These are phyloP conservation scores for Mythimna ferrago DNA, from an alignment of 2,888 invertebrate species.

Conservation along the genomic window DNA sequence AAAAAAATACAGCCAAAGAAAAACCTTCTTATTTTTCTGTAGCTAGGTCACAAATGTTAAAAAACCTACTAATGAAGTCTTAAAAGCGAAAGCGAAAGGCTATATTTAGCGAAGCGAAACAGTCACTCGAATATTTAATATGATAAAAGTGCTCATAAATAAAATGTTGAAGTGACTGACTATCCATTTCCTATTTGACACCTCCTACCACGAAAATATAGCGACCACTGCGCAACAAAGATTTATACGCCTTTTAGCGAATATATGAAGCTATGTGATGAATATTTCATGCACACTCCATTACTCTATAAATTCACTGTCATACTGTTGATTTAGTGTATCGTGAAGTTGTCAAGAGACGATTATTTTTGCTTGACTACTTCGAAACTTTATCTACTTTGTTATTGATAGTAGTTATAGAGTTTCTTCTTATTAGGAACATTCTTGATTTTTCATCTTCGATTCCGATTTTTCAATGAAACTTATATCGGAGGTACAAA, in stretches of 20 bases:
- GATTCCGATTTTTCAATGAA: too few species aligned
- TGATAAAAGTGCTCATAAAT: slow-evolving; percentile 46
- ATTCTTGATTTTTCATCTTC: too few species aligned
- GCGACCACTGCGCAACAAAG: slow-evolving; percentile 31
- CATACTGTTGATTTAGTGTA: slow-evolving; percentile 34
- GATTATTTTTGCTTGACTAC: slow-evolving; percentile 1
- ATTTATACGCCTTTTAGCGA: slow-evolving; percentile 57
- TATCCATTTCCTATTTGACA: slow-evolving; percentile 49
- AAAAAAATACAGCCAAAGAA: not conserved
- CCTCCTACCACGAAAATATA: slow-evolving; percentile 44
- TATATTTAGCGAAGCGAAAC: slow-evolving; percentile 8
- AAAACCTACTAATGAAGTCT: not conserved
- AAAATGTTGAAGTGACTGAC: slow-evolving; percentile 28
- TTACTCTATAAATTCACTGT: slow-evolving; percentile 60
- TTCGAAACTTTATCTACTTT: not conserved
- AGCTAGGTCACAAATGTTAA: slow-evolving; percentile 1
- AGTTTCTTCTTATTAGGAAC: too few species aligned
- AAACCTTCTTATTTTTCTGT: not conserved
- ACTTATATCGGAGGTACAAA: too few species aligned
- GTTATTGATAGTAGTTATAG: slow-evolving; percentile 8
- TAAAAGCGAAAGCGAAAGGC: not conserved
- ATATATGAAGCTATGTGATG: slow-evolving; percentile 41
- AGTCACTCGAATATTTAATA: slow-evolving; percentile 19
- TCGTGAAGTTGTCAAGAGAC: slow-evolving; percentile 13
- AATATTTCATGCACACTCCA: slow-evolving; percentile 58